phyloP scores from a whole-genome alignment of 2,888 invertebrate species.

The Crossocerus cetratus region DNA sequence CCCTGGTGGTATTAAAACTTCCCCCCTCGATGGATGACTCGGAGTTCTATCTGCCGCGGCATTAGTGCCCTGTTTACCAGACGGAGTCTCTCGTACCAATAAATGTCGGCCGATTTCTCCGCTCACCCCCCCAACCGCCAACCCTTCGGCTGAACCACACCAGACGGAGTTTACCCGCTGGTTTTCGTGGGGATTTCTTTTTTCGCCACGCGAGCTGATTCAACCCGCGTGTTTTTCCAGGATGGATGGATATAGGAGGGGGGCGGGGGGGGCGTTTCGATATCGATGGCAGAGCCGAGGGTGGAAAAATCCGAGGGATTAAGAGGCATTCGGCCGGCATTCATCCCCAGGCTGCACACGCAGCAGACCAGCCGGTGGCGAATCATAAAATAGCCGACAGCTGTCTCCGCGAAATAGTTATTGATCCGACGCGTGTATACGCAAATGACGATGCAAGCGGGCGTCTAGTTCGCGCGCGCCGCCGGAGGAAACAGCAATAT shows the following conservation, averaged over 20 bases:
- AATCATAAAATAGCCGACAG: slow-evolving; percentile 3
- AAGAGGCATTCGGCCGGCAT: not conserved
- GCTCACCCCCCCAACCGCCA: too few relatives aligned
- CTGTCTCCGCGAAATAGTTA: slow-evolving; percentile 6
- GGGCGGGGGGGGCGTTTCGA: not conserved
- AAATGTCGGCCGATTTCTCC: too few relatives aligned
- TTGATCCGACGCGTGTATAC: slow-evolving; percentile 1
- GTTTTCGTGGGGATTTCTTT: too few relatives aligned
- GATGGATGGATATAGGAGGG: not conserved
- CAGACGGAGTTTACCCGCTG: too few relatives aligned
- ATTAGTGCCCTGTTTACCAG: too few relatives aligned
- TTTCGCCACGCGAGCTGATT: too few relatives aligned
- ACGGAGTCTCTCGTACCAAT: too few relatives aligned
- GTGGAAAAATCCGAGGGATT: not conserved
- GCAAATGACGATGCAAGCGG: slow-evolving; percentile 5
- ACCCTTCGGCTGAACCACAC: too few relatives aligned
- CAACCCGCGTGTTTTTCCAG: too few relatives aligned
- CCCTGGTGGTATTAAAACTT: not conserved
- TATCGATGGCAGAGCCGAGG: not conserved
- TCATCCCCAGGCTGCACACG: not conserved
- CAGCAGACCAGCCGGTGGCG: not conserved
- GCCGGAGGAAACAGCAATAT: not conserved
- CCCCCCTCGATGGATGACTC: too few relatives aligned
- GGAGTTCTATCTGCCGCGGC: too few relatives aligned
- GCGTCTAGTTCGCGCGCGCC: not conserved